Base-by-base conservation (phyloP, 2,797 vertebrate species). In the Acipenser ruthenus region DNA sequence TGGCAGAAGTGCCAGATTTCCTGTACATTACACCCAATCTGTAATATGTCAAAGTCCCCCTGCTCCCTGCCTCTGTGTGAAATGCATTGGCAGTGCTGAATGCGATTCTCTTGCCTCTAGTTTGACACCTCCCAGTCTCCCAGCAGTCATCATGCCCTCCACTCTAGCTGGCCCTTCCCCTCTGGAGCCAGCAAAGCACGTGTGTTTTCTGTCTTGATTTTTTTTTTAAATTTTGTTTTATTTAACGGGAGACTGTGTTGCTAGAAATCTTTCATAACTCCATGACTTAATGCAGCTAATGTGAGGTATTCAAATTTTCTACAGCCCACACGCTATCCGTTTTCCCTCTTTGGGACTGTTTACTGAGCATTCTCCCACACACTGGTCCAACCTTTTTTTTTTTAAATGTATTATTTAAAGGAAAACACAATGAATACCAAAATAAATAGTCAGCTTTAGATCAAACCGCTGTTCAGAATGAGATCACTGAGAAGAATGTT, bases 301-400 rank as follows among this genome's bases (percentile, higher is more conserved):
- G 60, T n/a, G 50, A 11, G 10, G 4, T 64, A 79, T 75, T 68
- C 56, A 15, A 52, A 55, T 47, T 83, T 81, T 78, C 79, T 82
- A 82, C 75, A 79, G 77, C 83, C 86, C 83, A 79, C 81, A 86
- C 79, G 80, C 79, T 81, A 79, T 82, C 77, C 78, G 77, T 78
- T 83, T 87, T 83, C 82, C 80, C 37, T 37, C 83, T 75, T 78
- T 83, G 88, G 86, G 87, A 86, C 83, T 78, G 80, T 80, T 62
- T 60, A 49, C 82, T 81, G 86, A 82, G 84, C 88, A 84, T 91
- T 89, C 92, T 94, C 91, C 93, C 93, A 94, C 93, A 92, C 90
- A 90, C 91, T 85, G 81, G 75, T 83, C 85, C 83, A 86, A 90
- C 80, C 86, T 83, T 37, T 37, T 37, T 89, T 90, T 84, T 89